phyloP scores from a whole-genome alignment of 2,113 vertebrate genomes.

The Lamprotornis superbus region DNA sequence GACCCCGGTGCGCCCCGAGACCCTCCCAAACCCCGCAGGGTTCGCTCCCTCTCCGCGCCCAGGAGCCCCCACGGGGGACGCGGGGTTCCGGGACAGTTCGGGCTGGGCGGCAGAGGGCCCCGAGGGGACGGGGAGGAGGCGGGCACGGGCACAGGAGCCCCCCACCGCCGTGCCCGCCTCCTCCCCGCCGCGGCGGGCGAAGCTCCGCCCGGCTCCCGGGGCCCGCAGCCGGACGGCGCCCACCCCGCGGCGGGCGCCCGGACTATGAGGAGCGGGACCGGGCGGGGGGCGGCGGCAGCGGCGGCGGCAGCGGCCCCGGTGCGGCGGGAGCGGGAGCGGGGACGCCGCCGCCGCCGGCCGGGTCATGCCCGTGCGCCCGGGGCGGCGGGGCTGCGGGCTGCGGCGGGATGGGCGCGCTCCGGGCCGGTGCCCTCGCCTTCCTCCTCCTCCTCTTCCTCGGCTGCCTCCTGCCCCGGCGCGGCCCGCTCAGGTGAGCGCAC shows the following conservation, averaged over 20 bases:
- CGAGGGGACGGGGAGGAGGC: not conserved
- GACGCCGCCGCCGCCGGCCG: too few relatives aligned
- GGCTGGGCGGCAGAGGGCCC: not conserved
- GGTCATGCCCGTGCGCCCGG: slow-evolving; percentile 11
- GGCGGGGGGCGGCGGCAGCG: too few relatives aligned
- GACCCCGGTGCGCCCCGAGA: not conserved
- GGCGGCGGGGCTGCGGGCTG: slow-evolving; percentile 6
- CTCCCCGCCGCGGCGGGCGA: too few relatives aligned
- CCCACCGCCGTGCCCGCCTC: not conserved
- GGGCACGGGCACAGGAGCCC: not conserved
- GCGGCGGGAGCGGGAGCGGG: not conserved
- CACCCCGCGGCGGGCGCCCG: too few relatives aligned
- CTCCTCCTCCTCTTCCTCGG: slow-evolving; percentile 65
- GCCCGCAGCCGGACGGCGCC: too few relatives aligned
- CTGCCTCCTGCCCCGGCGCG: slow-evolving; percentile 65
- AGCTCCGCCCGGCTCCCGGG: too few relatives aligned
- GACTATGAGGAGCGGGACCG: too few relatives aligned
- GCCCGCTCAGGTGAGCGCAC: slow-evolving; percentile 73
- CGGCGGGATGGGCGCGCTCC: not conserved
- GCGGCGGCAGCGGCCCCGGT: not conserved
- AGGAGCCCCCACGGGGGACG: not conserved
- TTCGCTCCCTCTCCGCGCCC: not conserved
- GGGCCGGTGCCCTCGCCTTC: slow-evolving; percentile 39
- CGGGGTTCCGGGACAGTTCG: not conserved
- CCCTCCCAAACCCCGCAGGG: not conserved